These are phyloP conservation scores for Carassius gibelio DNA, from an alignment of 2,113 vertebrate genomes.

Conservation along the genomic window DNA sequence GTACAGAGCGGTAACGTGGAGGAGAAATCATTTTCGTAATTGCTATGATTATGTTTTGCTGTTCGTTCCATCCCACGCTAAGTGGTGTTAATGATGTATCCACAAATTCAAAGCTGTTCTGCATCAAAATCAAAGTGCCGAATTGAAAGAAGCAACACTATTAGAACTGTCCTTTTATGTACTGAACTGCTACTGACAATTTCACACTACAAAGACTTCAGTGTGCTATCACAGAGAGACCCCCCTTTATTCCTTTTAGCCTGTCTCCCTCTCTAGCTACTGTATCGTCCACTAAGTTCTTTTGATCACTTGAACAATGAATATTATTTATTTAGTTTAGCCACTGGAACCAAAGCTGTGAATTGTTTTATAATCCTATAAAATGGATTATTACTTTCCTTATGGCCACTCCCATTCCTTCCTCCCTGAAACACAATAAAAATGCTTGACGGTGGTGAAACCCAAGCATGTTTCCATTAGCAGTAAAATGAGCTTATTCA, in stretches of 20 bases:
- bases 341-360: slow-evolving; percentile 33
- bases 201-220: slow-evolving; percentile 48
- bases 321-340: slow-evolving; percentile 40
- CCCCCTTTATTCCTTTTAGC: slow-evolving; percentile 4
- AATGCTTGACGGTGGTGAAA: slow-evolving; percentile 41
- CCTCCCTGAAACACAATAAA: slow-evolving; percentile 50
- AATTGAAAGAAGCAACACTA: slow-evolving; percentile 35
- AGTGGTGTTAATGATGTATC: slow-evolving; percentile 71
- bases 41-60: slow-evolving; percentile 4
- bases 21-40: slow-evolving; percentile 22
- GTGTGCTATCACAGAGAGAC: slow-evolving; percentile 30
- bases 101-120: slow-evolving; percentile 65
- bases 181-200: slow-evolving; percentile 18
- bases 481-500: slow-evolving; percentile 2
- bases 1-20: neutral
- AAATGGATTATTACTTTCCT: slow-evolving; percentile 53
- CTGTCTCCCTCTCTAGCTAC: slow-evolving; percentile 22
- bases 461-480: slow-evolving; percentile 16
- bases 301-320: slow-evolving; percentile 31
- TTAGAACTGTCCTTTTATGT: slow-evolving; percentile 52
- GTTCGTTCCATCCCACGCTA: slow-evolving; percentile 57
- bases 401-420: slow-evolving; percentile 54
- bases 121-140: slow-evolving; percentile 47
- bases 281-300: neutral
- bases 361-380: slow-evolving; percentile 44